These are phyloP conservation scores for Megaceryle maxima DNA, from an alignment of 2,113 vertebrate species.

Conservation along the genomic window DNA sequence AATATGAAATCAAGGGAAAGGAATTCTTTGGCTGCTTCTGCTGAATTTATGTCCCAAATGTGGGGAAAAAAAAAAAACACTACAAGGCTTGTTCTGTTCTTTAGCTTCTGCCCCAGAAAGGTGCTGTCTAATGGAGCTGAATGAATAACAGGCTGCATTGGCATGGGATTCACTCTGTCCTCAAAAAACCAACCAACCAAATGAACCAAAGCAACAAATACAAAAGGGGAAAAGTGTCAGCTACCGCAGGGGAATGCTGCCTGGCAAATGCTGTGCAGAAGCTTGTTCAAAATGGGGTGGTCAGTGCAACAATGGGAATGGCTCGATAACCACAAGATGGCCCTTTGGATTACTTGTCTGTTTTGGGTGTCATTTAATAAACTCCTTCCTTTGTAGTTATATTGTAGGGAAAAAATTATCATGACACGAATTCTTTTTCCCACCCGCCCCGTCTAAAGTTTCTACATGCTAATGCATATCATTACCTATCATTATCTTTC, in stretches of 20 bases:
- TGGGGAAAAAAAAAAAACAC: rapidly evolving
- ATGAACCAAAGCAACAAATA: neutral
- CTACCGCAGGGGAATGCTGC: neutral
- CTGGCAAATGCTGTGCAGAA: neutral
- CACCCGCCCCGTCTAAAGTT: neutral
- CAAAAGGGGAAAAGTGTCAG: neutral
- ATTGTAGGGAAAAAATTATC: neutral
- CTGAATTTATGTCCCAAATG: neutral
- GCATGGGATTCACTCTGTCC: neutral
- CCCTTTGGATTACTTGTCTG: neutral
- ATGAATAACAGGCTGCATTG: neutral
- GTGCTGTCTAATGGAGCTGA: neutral
- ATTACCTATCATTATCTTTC: neutral
- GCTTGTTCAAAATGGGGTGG: neutral
- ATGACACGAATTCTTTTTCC: neutral
- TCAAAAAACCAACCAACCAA: neutral
- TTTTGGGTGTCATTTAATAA: neutral
- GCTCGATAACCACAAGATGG: neutral
- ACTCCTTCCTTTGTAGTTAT: neutral
- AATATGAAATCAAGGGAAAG: neutral
- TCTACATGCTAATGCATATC: neutral
- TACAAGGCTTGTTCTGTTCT: neutral
- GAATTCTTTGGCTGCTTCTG: neutral
- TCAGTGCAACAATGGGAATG: rapidly evolving
- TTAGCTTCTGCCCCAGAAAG: neutral